These are phyloP conservation scores for Mugil cephalus DNA, from an alignment of 2,113 vertebrate species.

Conservation along the genomic window DNA sequence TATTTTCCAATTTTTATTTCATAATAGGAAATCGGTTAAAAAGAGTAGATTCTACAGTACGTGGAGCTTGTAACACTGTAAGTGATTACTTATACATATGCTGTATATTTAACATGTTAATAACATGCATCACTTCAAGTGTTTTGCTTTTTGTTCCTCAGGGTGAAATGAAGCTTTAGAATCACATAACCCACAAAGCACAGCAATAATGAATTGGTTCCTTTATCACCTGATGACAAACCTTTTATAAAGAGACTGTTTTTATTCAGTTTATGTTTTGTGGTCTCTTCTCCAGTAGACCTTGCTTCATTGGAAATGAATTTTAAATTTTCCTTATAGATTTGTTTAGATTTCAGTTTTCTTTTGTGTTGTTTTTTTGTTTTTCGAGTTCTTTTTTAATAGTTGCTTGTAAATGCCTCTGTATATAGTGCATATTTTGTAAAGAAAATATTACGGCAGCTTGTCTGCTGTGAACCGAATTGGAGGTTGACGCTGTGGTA, in stretches of 20 bases:
- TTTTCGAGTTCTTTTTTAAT: constrained; percentile 63
- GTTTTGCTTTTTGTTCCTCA: constrained; percentile 76
- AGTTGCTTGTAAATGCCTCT: constrained; percentile 75
- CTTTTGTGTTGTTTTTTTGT: constrained; percentile 31
- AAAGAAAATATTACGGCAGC: constrained; percentile 64
- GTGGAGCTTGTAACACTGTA: neutral
- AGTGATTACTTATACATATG: constrained; percentile 22
- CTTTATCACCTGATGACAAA: constrained; percentile 42
- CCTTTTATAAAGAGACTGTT: constrained; percentile 61
- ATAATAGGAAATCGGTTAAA: no score
- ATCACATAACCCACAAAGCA: constrained; percentile 62
- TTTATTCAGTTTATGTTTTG: constrained; percentile 47
- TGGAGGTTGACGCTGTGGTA: constrained; percentile 41
- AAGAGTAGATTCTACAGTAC: no score
- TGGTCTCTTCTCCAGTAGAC: constrained; percentile 53
- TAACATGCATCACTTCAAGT: constrained; percentile 28
- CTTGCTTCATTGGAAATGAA: constrained; percentile 79
- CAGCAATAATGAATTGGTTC: constrained; percentile 81
- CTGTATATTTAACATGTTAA: constrained; percentile 36
- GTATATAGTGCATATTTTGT: constrained; percentile 82
- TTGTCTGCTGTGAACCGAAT: constrained; percentile 53
- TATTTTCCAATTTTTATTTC: no score
- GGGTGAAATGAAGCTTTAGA: constrained; percentile 80
- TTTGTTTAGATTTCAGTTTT: constrained; percentile 7
- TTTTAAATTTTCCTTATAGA: constrained; percentile 3